Conservation (phyloP, 2,113 vertebrate species). For the Pantherophis guttatus region DNA sequence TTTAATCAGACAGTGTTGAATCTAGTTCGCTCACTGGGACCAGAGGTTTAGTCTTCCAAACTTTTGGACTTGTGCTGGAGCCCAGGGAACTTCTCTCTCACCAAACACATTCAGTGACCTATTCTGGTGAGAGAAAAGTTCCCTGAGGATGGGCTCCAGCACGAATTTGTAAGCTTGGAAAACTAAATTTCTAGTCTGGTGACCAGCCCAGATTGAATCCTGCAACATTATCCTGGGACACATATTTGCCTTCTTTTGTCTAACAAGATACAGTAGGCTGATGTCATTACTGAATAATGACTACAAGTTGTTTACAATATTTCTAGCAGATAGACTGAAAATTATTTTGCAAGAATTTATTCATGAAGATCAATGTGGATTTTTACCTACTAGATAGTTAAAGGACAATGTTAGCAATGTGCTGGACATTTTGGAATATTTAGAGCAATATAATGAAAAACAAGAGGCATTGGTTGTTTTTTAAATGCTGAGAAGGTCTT, state of each 20-base stretch:
- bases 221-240: not conserved
- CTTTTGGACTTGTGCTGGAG: not conserved
- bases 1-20: not conserved
- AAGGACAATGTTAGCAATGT: not conserved
- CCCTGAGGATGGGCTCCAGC: not conserved
- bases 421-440: not conserved
- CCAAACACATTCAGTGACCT: not conserved
- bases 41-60: not conserved
- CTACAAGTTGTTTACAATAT: not conserved
- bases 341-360: not conserved
- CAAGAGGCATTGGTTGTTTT: not conserved
- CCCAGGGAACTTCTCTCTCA: not conserved
- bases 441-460: not conserved
- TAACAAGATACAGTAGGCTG: not conserved
- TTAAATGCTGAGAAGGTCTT: not conserved
- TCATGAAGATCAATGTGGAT: not conserved
- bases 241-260: not conserved
- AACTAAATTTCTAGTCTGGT: not conserved
- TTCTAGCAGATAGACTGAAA: not conserved
- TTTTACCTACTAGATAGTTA: not conserved
- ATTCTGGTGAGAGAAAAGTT: not conserved
- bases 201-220: not conserved
- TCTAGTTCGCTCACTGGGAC: not conserved
- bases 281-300: not conserved
- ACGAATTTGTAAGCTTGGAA: not conserved